Percentiles rank a stretch among this genome's conserved stretches.
Evolutionary conservation across 2,113 vertebrate species (phyloP).

Genomic region (Callionymus lyra): DNA sequence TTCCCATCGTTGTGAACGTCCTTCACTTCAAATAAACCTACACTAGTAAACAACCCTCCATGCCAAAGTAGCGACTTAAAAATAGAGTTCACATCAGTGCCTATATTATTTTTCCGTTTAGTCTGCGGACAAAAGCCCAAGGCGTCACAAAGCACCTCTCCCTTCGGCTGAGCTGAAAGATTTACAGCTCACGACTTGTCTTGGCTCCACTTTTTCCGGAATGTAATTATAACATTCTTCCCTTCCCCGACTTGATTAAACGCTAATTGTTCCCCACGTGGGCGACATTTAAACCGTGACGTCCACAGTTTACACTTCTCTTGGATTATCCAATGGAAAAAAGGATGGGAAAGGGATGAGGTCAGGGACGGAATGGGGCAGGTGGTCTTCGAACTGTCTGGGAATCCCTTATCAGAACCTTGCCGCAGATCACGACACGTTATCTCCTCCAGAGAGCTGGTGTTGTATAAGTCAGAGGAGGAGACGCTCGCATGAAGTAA

Average conservation of each 20-base stretch:
- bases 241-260: slow-evolving; percentile 26
- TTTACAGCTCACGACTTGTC: slow-evolving; percentile 4
- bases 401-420: slow-evolving; percentile 18
- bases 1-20: too few species aligned
- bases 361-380: slow-evolving; percentile 39
- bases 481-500: slow-evolving; percentile 11
- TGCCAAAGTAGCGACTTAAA: too few species aligned
- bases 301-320: slow-evolving; percentile 20
- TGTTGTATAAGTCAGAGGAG: too few species aligned
- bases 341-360: slow-evolving; percentile 7
- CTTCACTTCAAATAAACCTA: too few species aligned
- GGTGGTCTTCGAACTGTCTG: slow-evolving; percentile 34
- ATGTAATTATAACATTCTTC: slow-evolving; percentile 50
- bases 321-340: slow-evolving; percentile 30
- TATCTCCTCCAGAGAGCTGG: too few species aligned
- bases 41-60: too few species aligned
- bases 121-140: too few species aligned
- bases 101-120: too few species aligned
- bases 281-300: slow-evolving; percentile 25
- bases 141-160: not conserved
- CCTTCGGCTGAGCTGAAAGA: slow-evolving; percentile 8
- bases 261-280: slow-evolving; percentile 13
- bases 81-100: too few species aligned
- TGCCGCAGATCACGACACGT: slow-evolving; percentile 5
- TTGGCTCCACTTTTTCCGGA: slow-evolving; percentile 26